Conservation (phyloP, 2,797 vertebrate genomes). For the Semotilus atromaculatus region DNA sequence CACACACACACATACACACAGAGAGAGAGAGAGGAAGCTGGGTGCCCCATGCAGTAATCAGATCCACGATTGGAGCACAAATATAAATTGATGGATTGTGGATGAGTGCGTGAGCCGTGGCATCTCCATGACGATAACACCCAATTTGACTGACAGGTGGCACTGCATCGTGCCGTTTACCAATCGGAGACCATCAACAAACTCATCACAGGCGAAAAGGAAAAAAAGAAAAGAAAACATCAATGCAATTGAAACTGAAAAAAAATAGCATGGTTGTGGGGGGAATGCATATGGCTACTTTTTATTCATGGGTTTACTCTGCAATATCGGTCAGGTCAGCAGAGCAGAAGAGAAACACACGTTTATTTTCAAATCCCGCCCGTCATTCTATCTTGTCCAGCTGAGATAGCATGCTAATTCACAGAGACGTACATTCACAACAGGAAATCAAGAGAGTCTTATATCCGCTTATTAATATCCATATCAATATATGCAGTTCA, state of each 20-base stretch:
- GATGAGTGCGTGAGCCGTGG: conserved; percentile 22
- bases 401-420: conserved; percentile 30
- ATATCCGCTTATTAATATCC: conserved; percentile 8
- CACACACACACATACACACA: background rate
- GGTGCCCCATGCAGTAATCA: conserved; percentile 26
- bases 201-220: conserved; percentile 52
- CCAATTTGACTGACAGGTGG: conserved; percentile 57
- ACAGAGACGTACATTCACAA: conserved; percentile 12
- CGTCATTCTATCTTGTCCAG: conserved; percentile 45
- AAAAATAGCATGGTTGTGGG: conserved; percentile 27
- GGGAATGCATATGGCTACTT: conserved; percentile 60
- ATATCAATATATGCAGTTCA: conserved; percentile 24
- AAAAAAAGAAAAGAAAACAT: conserved; percentile 60
- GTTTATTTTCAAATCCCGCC: conserved; percentile 24
- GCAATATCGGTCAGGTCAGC: conserved; percentile 57
- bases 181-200: conserved; percentile 49
- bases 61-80: conserved; percentile 38
- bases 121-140: conserved; percentile 51
- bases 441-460: conserved; percentile 36
- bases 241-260: conserved; percentile 46
- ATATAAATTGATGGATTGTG: conserved; percentile 53
- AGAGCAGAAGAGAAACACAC: conserved; percentile 27
- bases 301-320: conserved; percentile 69
- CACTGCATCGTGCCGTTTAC: conserved; percentile 49
- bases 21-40: background rate